phyloP scores from a whole-genome alignment of 2,888 invertebrate genomes.

The Biston betularia region DNA sequence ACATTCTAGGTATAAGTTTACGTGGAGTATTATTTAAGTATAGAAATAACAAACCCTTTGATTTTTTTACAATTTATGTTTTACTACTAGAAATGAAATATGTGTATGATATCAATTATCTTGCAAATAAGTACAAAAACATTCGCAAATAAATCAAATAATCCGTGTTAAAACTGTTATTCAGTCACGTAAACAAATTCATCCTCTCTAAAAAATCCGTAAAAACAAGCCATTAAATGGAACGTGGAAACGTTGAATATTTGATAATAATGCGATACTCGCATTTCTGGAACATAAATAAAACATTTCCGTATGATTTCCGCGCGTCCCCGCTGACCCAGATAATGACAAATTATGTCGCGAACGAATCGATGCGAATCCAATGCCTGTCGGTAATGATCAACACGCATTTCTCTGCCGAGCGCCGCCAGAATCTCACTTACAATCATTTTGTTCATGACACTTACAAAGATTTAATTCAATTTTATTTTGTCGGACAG shows the following conservation, averaged over 20 bases:
- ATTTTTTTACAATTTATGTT: too few relatives aligned
- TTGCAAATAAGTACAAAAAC: too few relatives aligned
- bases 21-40: too few relatives aligned
- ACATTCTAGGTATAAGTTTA: too few relatives aligned
- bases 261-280: constrained; percentile 3
- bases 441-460: constrained; percentile 4
- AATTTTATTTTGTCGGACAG: too few relatives aligned
- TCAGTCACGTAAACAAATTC: background rate
- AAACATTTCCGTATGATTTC: constrained; percentile 31
- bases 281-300: constrained; percentile 9
- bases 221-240: background rate
- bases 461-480: background rate
- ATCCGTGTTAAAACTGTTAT: background rate
- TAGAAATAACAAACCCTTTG: too few relatives aligned
- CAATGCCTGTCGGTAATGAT: constrained; percentile 42
- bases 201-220: background rate
- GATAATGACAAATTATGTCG: constrained; percentile 43
- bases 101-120: too few relatives aligned
- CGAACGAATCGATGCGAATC: constrained; percentile 39
- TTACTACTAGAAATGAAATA: too few relatives aligned
- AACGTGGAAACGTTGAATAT: constrained; percentile 4
- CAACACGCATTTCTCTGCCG: constrained; percentile 22
- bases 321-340: constrained; percentile 38
- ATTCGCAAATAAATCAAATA: too few relatives aligned
- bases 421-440: constrained; percentile 15